phyloP scores from a whole-genome alignment of 2,113 vertebrate genomes.

The Sceloporus tristichus region DNA sequence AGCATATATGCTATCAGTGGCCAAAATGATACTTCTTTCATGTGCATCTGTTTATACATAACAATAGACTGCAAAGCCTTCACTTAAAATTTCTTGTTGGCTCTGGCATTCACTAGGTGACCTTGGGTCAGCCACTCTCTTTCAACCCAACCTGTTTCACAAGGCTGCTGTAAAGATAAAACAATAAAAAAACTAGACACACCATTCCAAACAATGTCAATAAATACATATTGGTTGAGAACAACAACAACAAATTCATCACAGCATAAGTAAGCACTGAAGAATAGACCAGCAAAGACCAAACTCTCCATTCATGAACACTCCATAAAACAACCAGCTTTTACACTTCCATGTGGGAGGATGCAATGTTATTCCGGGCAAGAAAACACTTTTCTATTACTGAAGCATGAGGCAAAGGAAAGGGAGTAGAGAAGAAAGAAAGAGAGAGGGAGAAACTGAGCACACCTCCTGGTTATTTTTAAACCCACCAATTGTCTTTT shows the following conservation, averaged over 20 bases:
- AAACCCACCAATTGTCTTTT: neutral
- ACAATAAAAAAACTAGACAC: no score
- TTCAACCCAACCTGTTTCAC: neutral
- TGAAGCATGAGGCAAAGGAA: constrained; percentile 8
- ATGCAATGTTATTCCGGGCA: constrained; percentile 45
- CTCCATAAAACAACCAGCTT: constrained; percentile 32
- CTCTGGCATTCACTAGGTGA: neutral
- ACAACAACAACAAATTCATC: neutral
- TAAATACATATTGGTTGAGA: neutral
- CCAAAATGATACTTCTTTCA: neutral
- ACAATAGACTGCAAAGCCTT: neutral
- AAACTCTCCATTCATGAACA: constrained; percentile 22
- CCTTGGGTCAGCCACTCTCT: neutral
- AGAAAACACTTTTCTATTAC: constrained; percentile 22
- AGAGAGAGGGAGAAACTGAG: constrained; percentile 8
- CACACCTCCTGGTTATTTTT: constrained; percentile 37
- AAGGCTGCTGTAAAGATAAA: neutral
- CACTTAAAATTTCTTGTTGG: neutral
- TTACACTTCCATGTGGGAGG: neutral
- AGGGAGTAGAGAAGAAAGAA: neutral
- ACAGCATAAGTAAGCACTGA: neutral
- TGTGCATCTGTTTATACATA: neutral
- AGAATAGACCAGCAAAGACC: constrained; percentile 29
- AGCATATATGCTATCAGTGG: neutral
- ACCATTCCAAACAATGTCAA: no score